These are phyloP conservation scores for Pollenia labialis DNA, from an alignment of 2,888 invertebrate species.

Conservation along the genomic window DNA sequence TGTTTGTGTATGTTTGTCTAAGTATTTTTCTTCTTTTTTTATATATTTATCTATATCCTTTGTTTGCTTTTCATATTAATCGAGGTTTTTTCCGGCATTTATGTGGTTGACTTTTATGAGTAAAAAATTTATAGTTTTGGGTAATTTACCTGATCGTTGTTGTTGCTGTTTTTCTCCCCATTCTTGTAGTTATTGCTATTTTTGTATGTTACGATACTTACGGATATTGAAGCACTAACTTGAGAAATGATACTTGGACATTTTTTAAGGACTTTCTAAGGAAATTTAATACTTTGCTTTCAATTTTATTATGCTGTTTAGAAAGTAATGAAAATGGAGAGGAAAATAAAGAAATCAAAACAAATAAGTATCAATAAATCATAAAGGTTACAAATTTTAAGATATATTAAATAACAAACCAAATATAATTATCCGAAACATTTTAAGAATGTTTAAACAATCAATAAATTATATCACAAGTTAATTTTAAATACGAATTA, in stretches of 20 bases:
- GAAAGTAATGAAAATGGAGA: background rate
- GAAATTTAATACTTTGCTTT: slow-evolving; percentile 37
- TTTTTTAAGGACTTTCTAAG: slow-evolving; percentile 24
- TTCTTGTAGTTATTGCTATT: background rate
- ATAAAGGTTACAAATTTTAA: too few species aligned
- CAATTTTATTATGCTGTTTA: background rate
- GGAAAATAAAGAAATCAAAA: background rate
- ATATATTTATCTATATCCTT: slow-evolving; percentile 42
- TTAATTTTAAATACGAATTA: too few species aligned
- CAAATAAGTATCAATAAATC: background rate
- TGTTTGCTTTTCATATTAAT: slow-evolving; percentile 74
- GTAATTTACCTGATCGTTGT: slow-evolving; percentile 62
- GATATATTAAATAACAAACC: too few species aligned
- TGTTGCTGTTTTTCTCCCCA: slow-evolving; percentile 7
- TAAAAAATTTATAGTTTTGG: slow-evolving; percentile 60
- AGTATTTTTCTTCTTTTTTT: slow-evolving; percentile 33
- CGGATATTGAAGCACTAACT: slow-evolving; percentile 9
- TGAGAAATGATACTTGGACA: slow-evolving; percentile 30
- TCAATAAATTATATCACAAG: too few species aligned
- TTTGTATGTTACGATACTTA: slow-evolving; percentile 2
- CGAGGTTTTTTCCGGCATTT: slow-evolving; percentile 75
- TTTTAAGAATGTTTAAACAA: too few species aligned
- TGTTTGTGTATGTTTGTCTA: slow-evolving; percentile 51
- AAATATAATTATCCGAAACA: too few species aligned
- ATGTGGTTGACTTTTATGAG: slow-evolving; percentile 71